These are phyloP conservation scores for Hormiphora californensis DNA, from an alignment of 37 sponge, comb jelly and placozoan species.

Conservation along the genomic window DNA sequence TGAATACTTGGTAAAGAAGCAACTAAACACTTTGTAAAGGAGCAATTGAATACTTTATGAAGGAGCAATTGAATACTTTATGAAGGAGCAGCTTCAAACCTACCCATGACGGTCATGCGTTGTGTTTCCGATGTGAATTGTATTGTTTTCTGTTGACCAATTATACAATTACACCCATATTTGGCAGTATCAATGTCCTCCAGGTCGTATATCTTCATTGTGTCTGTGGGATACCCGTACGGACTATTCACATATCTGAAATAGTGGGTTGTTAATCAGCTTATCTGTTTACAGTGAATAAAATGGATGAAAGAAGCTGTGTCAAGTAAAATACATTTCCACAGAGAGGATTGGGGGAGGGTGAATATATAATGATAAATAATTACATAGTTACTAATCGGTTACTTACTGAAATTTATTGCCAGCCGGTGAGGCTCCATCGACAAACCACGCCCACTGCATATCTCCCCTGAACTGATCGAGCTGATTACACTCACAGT, in stretches of 20 bases:
- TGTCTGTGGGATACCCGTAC: neutral
- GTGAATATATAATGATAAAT: neutral
- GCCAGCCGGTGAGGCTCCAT: neutral
- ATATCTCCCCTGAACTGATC: neutral
- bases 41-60: neutral
- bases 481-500: neutral
- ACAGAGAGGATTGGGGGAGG: no score
- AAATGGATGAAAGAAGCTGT: no score
- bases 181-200: neutral
- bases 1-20: neutral
- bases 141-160: neutral
- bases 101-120: conserved; percentile 21
- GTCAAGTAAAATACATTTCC: no score
- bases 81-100: neutral
- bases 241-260: neutral
- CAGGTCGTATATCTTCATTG: neutral
- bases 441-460: neutral
- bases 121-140: neutral
- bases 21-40: neutral
- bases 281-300: no score
- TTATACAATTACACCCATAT: neutral
- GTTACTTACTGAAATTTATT: conserved; percentile 14
- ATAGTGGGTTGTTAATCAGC: neutral
- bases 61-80: neutral
- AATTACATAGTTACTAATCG: no score